phyloP scores from a whole-genome alignment of 2,888 invertebrate species.

The Calameuta idolon region DNA sequence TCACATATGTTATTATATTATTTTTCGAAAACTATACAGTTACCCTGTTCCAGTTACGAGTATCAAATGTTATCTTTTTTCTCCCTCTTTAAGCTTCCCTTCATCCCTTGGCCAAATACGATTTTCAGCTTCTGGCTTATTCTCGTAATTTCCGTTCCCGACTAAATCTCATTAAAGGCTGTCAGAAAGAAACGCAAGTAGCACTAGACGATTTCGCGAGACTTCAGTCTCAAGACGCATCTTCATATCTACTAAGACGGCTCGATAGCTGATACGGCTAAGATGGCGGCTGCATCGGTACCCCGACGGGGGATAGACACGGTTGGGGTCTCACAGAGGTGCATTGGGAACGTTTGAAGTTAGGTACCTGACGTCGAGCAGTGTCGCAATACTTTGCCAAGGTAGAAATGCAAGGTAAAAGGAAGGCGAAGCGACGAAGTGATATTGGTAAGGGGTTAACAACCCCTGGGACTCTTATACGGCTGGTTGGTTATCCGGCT shows the following conservation, averaged over 20 bases:
- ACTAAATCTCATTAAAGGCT: background rate
- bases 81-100: background rate
- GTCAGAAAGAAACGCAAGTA: background rate
- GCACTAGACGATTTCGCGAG: background rate
- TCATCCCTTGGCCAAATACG: background rate
- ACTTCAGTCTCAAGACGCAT: too few species aligned
- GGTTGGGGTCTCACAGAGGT: background rate
- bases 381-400: background rate
- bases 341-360: conserved; percentile 2
- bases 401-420: conserved; percentile 1
- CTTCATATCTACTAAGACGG: too few species aligned
- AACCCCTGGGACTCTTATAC: conserved; percentile 9
- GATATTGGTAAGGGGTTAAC: conserved; percentile 3
- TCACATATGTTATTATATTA: background rate
- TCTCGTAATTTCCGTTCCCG: background rate
- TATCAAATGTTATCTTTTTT: background rate
- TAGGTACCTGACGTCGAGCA: background rate
- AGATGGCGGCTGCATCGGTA: background rate
- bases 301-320: background rate
- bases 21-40: background rate
- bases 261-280: background rate
- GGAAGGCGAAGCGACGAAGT: background rate
- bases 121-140: background rate
- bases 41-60: background rate
- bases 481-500: conserved; percentile 10